phyloP scores from a whole-genome alignment of 2,113 vertebrate species.

The Paradoxurus hermaphroditus region DNA sequence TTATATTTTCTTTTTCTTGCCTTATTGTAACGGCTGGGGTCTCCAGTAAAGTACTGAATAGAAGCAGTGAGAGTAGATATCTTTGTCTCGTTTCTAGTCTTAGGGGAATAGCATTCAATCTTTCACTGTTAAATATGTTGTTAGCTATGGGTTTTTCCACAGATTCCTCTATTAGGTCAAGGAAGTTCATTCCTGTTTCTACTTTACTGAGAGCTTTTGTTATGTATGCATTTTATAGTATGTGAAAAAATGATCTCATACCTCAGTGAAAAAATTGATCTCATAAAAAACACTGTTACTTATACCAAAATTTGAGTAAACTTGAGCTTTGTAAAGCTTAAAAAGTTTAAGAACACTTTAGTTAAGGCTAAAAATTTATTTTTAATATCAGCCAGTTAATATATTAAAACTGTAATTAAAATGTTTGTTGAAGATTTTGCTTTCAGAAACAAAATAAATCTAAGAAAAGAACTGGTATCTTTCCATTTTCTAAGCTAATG shows the following conservation, averaged over 20 bases:
- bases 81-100: not conserved
- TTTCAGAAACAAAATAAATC: constrained; percentile 3
- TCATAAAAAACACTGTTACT: not conserved
- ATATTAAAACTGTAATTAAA: not conserved
- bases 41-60: not conserved
- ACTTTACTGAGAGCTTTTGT: not conserved
- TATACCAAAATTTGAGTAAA: not conserved
- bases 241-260: constrained; percentile 28
- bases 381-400: not conserved
- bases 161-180: not conserved
- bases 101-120: not conserved
- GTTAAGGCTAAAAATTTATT: not conserved
- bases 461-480: not conserved
- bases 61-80: not conserved
- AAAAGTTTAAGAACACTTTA: not conserved
- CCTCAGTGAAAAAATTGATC: not conserved
- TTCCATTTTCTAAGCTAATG: not conserved
- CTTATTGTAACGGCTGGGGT: not conserved
- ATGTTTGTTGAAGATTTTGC: not conserved
- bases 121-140: not conserved
- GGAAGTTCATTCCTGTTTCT: not conserved
- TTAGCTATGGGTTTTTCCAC: not conserved
- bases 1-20: not conserved
- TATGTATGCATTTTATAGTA: not conserved
- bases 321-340: not conserved